phyloP scores from a whole-genome alignment of 2,888 invertebrate species.

The Parochlus steinenii region DNA sequence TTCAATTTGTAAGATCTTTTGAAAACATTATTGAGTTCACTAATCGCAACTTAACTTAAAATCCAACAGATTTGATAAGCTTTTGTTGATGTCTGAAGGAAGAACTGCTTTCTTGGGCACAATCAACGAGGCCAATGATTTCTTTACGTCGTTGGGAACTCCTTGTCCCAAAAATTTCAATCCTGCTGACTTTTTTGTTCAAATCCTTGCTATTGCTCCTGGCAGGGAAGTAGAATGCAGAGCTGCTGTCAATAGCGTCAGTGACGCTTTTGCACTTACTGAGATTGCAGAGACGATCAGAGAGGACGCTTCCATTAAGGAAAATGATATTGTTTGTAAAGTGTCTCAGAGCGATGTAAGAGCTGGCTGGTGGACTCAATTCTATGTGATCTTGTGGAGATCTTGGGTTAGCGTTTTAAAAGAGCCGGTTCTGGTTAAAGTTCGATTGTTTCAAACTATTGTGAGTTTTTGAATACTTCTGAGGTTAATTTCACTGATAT shows the following conservation, averaged over 20 bases:
- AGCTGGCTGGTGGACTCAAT: constrained; percentile 77
- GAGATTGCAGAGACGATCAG: constrained; percentile 8
- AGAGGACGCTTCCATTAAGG: not conserved
- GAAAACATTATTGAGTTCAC: too few relatives aligned
- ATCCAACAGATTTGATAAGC: too few relatives aligned
- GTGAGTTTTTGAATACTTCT: constrained; percentile 38
- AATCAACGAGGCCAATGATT: constrained; percentile 55
- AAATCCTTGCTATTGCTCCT: constrained; percentile 72
- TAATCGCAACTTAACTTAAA: too few relatives aligned
- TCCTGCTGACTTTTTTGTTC: constrained; percentile 87
- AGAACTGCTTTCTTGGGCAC: constrained; percentile 77
- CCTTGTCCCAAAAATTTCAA: constrained; percentile 82
- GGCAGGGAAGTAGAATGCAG: constrained; percentile 65
- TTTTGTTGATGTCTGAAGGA: constrained; percentile 82
- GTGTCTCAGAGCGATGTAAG: too few relatives aligned
- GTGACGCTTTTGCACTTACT: constrained; percentile 45
- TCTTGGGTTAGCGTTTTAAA: constrained; percentile 78
- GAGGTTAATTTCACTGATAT: not conserved
- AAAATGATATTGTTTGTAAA: constrained; percentile 13
- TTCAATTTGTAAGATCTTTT: constrained; percentile 81
- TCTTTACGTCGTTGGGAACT: constrained; percentile 64
- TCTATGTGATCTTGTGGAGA: constrained; percentile 76
- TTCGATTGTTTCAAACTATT: constrained; percentile 72
- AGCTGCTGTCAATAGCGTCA: constrained; percentile 60
- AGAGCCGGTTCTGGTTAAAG: constrained; percentile 80